Evolutionary conservation across 2,888 invertebrate species (phyloP).

Genomic region (Lepidocyrtinus sp.): DNA sequence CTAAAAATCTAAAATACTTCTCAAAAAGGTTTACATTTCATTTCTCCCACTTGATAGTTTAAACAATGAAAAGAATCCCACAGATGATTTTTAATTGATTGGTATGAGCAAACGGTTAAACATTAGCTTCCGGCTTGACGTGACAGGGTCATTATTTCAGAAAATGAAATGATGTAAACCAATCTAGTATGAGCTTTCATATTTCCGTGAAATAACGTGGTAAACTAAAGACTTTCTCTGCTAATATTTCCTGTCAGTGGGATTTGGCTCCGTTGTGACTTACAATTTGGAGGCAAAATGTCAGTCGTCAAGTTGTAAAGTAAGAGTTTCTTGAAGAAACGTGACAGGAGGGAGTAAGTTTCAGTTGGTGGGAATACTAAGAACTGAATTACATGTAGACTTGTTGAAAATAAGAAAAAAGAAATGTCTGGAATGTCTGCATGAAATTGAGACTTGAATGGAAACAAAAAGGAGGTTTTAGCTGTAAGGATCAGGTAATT

Average conservation of each 20-base stretch:
- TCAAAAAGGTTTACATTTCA: too few species aligned
- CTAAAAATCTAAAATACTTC: too few species aligned
- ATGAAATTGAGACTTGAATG: conserved; percentile 8
- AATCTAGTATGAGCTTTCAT: neutral
- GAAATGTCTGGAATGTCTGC: neutral
- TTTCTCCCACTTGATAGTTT: too few species aligned
- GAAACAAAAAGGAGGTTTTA: neutral
- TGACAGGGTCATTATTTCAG: neutral
- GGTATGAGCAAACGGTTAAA: neutral
- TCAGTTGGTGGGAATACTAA: too few species aligned
- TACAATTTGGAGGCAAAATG: neutral
- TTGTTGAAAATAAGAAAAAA: neutral
- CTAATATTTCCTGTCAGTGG: too few species aligned
- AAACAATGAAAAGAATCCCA: too few species aligned
- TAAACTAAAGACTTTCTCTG: neutral
- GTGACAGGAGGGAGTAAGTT: neutral
- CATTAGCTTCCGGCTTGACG: too few species aligned
- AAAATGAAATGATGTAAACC: neutral
- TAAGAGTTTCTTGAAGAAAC: neutral
- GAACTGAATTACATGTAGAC: too few species aligned
- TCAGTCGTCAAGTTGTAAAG: neutral
- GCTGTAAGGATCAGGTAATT: too few species aligned
- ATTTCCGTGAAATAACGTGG: neutral
- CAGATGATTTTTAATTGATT: neutral
- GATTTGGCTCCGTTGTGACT: neutral